Conservation (phyloP, 2,888 invertebrate genomes). For the Tipula unca region DNA sequence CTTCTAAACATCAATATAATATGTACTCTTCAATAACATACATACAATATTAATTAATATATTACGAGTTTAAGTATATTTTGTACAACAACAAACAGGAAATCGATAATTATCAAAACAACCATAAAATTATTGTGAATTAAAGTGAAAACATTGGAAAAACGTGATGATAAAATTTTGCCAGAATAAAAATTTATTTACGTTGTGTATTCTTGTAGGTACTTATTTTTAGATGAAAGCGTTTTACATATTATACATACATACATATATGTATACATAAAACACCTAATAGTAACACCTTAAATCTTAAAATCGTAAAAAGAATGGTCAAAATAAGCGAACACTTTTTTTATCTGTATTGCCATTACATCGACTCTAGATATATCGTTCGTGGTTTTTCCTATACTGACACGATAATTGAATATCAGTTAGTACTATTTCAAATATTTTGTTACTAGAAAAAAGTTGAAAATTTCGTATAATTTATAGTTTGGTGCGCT, state of each 20-base stretch:
- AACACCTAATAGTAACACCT: no score
- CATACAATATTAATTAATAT: not conserved
- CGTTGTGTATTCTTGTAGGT: not conserved
- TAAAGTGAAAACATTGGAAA: not conserved
- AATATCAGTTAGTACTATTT: not conserved
- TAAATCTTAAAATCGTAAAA: not conserved
- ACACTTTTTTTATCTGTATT: not conserved
- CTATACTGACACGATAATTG: not conserved
- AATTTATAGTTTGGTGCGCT: not conserved
- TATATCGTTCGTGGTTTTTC: not conserved
- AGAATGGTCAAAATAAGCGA: not conserved
- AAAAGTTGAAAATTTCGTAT: not conserved
- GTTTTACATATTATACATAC: not conserved
- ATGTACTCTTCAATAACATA: not conserved
- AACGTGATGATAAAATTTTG: not conserved
- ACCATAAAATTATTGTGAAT: conserved; percentile 8
- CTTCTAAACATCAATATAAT: not conserved
- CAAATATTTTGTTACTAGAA: not conserved
- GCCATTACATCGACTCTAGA: no score
- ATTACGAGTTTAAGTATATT: not conserved
- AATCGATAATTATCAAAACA: conserved; percentile 8
- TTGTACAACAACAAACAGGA: not conserved
- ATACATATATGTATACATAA: not conserved
- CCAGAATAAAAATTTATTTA: not conserved
- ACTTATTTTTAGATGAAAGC: not conserved